Conservation (phyloP, 2,797 vertebrate genomes). For the Rhabdophis nuchalis region DNA sequence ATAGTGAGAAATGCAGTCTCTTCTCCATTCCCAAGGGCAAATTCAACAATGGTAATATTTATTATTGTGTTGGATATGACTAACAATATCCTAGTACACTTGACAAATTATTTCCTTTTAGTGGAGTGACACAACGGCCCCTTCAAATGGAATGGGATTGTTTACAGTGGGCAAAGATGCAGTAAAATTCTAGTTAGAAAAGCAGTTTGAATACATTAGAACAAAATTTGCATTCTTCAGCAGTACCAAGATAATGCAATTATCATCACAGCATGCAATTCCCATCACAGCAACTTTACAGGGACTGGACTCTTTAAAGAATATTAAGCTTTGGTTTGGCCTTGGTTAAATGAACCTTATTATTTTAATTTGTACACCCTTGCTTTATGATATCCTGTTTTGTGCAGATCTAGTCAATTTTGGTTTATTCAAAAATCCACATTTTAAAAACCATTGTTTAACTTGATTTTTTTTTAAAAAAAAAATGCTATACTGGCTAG, state of each 20-base stretch:
- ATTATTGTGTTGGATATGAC: not conserved
- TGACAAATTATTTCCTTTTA: not conserved
- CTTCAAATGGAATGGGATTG: not conserved
- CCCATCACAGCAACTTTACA: not conserved
- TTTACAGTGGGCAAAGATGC: not conserved
- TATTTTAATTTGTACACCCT: not conserved
- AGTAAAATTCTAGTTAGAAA: not conserved
- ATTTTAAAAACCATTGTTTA: not conserved
- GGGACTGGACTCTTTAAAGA: not conserved
- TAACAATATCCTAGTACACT: not conserved
- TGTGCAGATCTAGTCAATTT: not conserved
- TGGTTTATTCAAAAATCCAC: not conserved
- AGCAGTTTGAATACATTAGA: not conserved
- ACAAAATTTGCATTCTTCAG: not conserved
- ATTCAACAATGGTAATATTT: constrained; percentile 13
- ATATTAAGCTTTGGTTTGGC: not conserved
- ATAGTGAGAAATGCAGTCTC: not conserved
- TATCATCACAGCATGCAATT: not conserved
- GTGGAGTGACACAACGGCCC: constrained; percentile 1
- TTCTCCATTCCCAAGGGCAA: not conserved
- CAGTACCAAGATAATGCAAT: not conserved
- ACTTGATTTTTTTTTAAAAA: not conserved
- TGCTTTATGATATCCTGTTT: not conserved
- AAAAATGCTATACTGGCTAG: not conserved
- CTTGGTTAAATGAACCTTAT: not conserved